Evolutionary conservation across 2,797 vertebrate species (phyloP), one percentile per base, ranked within the genome.

Genomic region (Oophaga sylvatica): DNA sequence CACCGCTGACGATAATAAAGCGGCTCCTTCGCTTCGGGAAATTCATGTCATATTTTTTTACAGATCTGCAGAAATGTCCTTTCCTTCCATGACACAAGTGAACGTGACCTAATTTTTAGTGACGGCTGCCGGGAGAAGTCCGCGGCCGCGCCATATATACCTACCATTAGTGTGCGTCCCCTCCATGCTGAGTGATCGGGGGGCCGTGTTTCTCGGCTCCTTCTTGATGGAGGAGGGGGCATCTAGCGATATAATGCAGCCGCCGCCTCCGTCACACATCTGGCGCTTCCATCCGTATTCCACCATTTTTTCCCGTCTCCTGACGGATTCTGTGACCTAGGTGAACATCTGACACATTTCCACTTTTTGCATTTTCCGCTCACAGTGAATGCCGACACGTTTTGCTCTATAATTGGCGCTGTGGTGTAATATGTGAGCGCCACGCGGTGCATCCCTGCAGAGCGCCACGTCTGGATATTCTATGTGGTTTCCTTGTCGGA

Each of bases 31-130:
- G 71, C 71, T 73, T 48, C 19, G 19, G 19, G 71, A 73, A 73
- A 41, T 12, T 53, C 45, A 20, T 75, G 71, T 75, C 41, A 75
- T 41, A 53, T 75, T 75, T 75, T 75, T 53, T 75, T 59, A 53
- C 48, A 8, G 65, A 57, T 83, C 45, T 31, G 71, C 45, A n/a
- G 71, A 83, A 9, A 59, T 57, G 71, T 71, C n/a, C 71, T 59
- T 45, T 17, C 3, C 7, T 16, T 71, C n/a, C 19, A 17, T 45
- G 70, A 45, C 70, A 45, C 70, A 45, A 45, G 70, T 29, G 29
- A 29, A 68, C 68, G n/a, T 83, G 81, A 83, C 81, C 81, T 71
- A 57, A 83, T 83, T 83, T 83, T 71, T 70, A 31, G n/a, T 71
- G 81, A 53, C 79, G 35, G 60, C 79, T 26, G 79, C 60, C 22